Conservation (phyloP, 2,888 invertebrate genomes). For the Aporophyla lueneburgensis region DNA sequence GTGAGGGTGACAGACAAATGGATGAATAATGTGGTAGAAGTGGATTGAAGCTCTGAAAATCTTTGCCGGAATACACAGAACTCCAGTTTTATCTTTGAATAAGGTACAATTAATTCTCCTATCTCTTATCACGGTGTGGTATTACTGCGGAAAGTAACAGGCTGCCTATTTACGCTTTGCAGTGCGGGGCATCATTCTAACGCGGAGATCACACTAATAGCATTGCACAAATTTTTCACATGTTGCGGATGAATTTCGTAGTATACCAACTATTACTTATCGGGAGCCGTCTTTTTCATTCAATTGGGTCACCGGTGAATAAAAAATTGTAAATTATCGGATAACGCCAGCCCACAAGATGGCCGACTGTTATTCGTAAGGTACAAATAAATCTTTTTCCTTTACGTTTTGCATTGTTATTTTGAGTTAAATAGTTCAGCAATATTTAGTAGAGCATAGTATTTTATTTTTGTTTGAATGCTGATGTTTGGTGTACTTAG, state of each 20-base stretch:
- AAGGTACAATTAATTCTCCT: conserved; percentile 75
- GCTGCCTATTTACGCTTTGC: conserved; percentile 84
- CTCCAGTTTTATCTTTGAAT: conserved; percentile 66
- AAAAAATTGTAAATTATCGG: conserved; percentile 84
- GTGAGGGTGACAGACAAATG: conserved; percentile 84
- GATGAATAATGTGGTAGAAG: conserved; percentile 84
- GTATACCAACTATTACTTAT: conserved; percentile 70
- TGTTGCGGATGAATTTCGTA: conserved; percentile 74
- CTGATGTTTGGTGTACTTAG: conserved; percentile 47
- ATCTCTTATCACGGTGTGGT: conserved; percentile 50
- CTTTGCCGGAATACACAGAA: conserved; percentile 67
- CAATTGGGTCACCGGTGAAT: conserved; percentile 78
- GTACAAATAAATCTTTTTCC: conserved; percentile 84
- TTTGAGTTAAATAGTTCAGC: conserved; percentile 66
- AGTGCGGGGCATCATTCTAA: conserved; percentile 78
- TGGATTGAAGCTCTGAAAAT: conserved; percentile 74
- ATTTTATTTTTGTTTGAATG: conserved; percentile 63
- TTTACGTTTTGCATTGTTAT: conserved; percentile 70
- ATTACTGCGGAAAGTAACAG: conserved; percentile 79
- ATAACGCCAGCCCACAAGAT: conserved; percentile 90
- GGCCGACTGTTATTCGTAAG: conserved; percentile 91
- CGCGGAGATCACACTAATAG: conserved; percentile 75
- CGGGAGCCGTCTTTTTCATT: conserved; percentile 73
- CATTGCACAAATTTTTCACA: conserved; percentile 73
- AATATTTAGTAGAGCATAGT: conserved; percentile 61